Base-by-base conservation (phyloP, 2,797 vertebrate genomes). In the Sebastes trivittatus region DNA sequence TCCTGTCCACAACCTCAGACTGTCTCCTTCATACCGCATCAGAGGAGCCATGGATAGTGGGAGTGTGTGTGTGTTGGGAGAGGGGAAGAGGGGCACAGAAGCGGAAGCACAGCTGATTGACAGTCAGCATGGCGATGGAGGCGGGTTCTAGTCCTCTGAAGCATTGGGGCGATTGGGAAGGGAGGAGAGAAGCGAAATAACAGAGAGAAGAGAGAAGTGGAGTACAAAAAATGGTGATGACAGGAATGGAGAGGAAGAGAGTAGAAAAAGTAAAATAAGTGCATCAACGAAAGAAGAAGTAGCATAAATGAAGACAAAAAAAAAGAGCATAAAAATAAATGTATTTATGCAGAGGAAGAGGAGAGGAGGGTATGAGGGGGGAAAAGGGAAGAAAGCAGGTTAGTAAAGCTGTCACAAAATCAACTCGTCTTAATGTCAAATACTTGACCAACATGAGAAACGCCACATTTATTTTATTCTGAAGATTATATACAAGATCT, bases 111-210 rank as follows among this genome's bases (percentile, higher is more conserved):
- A 92, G 92, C 88, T 90, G 93, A 93, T 70, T 87, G 87, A 89
- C 91, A 92, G 90, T 90, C 82, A 75, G 79, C 88, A 84, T 89
- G 89, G 85, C 69, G 83, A 89, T 77, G 88, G 82, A 93, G 87
- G 89, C 68, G 49, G 90, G 90, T 29, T 94, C 92, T 95, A 95
- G 90, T 94, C 93, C 92, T 95, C 94, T 95, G 94, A 94, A 91
- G 91, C 81, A 9, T 77, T 42, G 38, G 38, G 38, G 82, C 66
- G 75, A 84, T 83, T 23, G 29, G 72, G 46, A 46, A 52, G 10
- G 69, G 38, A 71, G 66, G 46, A 67, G 36, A 70, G n/a, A 75
- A 62, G 34, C 29, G 22, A 46, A 55, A 78, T 8, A 61, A 76
- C 2, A 11, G n/a, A 13, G 25, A 58, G 27, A 67, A n/a, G 29